Percentiles rank a stretch among this genome's conserved stretches.
These are phyloP conservation scores for Himalopsyche anomala DNA, from an alignment of 2,888 invertebrate species.

Conservation along the genomic window DNA sequence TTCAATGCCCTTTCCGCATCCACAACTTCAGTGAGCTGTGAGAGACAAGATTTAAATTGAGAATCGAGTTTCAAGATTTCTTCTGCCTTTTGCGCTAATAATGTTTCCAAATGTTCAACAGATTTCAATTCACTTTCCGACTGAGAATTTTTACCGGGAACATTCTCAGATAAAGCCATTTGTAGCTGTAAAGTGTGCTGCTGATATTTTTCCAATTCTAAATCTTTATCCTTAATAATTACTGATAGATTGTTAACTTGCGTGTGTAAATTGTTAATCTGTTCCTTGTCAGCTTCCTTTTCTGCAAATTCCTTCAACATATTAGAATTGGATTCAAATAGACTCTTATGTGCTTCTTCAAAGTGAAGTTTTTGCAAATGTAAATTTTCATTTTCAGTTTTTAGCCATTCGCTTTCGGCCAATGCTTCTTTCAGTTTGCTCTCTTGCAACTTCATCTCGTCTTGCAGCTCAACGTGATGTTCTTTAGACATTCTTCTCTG, in stretches of 20 bases:
- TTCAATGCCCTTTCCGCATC: constrained; percentile 58
- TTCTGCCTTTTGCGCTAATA: constrained; percentile 65
- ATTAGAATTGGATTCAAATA: neutral
- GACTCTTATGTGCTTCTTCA: constrained; percentile 32
- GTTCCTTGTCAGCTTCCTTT: constrained; percentile 67
- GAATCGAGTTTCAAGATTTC: constrained; percentile 53
- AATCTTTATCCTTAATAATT: constrained; percentile 74
- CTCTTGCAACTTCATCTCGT: constrained; percentile 71
- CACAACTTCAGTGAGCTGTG: constrained; percentile 56
- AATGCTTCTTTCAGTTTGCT: constrained; percentile 68
- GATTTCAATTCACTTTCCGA: constrained; percentile 41
- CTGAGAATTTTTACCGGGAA: neutral
- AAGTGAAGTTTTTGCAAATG: constrained; percentile 68
- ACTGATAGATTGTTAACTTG: constrained; percentile 79
- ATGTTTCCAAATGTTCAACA: constrained; percentile 50
- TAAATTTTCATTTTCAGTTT: constrained; percentile 70
- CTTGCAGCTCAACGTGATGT: constrained; percentile 73
- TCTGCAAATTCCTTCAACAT: neutral
- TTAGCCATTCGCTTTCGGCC: constrained; percentile 69
- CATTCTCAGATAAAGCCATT: constrained; percentile 65
- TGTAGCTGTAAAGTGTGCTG: constrained; percentile 70
- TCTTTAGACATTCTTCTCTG: constrained; percentile 75
- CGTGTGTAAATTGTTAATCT: constrained; percentile 68
- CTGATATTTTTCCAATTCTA: constrained; percentile 73
- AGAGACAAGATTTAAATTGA: constrained; percentile 59